Evolutionary conservation across 2,113 vertebrate species (phyloP).

Genomic region (Crotalus horridus): DNA sequence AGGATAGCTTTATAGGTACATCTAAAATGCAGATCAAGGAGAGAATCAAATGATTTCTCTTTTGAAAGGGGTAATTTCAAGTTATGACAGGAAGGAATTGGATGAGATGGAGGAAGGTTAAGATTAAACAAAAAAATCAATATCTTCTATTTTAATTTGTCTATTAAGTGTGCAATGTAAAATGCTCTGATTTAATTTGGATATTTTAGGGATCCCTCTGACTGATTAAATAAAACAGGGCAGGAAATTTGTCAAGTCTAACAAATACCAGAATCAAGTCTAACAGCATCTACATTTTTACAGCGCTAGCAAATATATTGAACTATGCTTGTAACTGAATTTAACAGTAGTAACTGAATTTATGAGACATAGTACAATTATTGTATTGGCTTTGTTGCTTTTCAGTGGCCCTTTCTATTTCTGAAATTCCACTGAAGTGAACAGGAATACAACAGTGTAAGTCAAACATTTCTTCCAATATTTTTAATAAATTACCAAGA

Average conservation of each 20-base stretch:
- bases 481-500: not conserved
- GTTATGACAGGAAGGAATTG: not conserved
- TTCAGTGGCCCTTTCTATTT: not conserved
- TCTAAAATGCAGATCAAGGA: not conserved
- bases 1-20: not conserved
- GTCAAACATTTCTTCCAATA: not conserved
- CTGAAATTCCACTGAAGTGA: not conserved
- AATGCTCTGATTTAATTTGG: not conserved
- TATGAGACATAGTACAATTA: not conserved
- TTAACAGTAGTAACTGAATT: not conserved
- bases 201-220: not conserved
- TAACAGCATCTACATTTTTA: not conserved
- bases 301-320: not conserved
- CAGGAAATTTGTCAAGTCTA: not conserved
- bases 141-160: slow-evolving; percentile 4
- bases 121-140: not conserved
- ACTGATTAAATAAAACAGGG: not conserved
- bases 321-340: not conserved
- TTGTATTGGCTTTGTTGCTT: not conserved
- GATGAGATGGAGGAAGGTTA: not conserved
- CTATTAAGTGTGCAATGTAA: not conserved
- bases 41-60: not conserved
- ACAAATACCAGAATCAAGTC: not conserved
- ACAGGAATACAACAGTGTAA: not conserved
- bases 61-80: not conserved